Conservation (phyloP, 2,113 vertebrate genomes). For the Catharus fuscescens region DNA sequence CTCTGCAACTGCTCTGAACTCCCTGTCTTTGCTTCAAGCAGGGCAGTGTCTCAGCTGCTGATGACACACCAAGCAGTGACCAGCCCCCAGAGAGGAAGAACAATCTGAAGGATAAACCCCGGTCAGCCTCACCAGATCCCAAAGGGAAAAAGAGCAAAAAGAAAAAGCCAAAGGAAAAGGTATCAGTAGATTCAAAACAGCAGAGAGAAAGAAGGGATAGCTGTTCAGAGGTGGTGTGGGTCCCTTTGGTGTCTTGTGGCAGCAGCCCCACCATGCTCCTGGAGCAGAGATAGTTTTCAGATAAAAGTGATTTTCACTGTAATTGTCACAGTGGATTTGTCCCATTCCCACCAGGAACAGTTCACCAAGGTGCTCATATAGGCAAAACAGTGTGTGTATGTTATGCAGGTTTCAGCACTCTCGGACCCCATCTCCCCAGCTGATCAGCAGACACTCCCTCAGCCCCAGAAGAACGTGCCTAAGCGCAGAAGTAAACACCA, state of each 20-base stretch:
- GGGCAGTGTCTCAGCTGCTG: conserved; percentile 89
- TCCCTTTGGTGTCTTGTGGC: background rate
- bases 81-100: conserved; percentile 66
- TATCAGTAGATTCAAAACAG: conserved; percentile 30
- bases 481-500: conserved; percentile 75
- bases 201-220: background rate
- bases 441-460: conserved; percentile 75
- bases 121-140: conserved; percentile 65
- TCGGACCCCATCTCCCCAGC: conserved; percentile 85
- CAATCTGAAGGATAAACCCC: conserved; percentile 65
- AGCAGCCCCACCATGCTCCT: background rate
- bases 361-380: background rate
- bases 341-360: background rate
- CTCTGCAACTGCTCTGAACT: background rate
- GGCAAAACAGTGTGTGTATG: background rate
- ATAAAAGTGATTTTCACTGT: background rate
- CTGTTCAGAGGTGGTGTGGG: background rate
- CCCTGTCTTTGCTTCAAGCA: conserved; percentile 47
- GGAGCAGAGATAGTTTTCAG: background rate
- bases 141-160: conserved; percentile 71
- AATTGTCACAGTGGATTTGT: background rate
- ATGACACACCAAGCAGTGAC: conserved; percentile 90
- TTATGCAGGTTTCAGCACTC: conserved; percentile 80
- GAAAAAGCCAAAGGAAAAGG: conserved; percentile 87
- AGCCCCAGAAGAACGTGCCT: conserved; percentile 53